Conservation (phyloP, 1,140 invertebrate genomes). For the Popillia japonica region DNA sequence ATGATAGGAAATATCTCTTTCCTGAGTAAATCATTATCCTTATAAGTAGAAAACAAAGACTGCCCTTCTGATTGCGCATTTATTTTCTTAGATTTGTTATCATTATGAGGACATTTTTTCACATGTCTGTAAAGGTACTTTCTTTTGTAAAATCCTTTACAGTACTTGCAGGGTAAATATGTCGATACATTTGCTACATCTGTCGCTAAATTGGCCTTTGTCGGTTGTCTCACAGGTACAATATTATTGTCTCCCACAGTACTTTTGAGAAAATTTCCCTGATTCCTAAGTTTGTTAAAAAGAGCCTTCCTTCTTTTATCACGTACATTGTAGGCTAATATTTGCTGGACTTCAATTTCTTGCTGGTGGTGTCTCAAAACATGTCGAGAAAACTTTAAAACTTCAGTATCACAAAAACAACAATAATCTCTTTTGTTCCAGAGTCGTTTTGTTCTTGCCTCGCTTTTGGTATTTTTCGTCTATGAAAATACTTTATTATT, state of each 20-base stretch:
- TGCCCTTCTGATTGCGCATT: not conserved
- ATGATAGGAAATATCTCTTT: conserved; percentile 36
- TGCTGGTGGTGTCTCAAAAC: too few relatives aligned
- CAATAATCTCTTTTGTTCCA: too few relatives aligned
- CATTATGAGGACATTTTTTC: not conserved
- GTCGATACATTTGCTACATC: not conserved
- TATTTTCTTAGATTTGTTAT: not conserved
- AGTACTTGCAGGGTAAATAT: conserved; percentile 17
- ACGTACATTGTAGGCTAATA: not conserved
- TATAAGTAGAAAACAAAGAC: not conserved
- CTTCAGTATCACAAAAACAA: too few relatives aligned
- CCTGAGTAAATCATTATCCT: not conserved
- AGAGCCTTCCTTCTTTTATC: not conserved
- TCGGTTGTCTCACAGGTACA: not conserved
- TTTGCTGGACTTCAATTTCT: too few relatives aligned
- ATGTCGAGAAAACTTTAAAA: too few relatives aligned
- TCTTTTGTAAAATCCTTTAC: conserved; percentile 30
- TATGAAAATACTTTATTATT: too few relatives aligned
- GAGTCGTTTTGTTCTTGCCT: too few relatives aligned
- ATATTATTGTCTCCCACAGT: not conserved
- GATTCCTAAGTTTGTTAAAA: conserved; percentile 32
- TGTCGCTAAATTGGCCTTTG: not conserved
- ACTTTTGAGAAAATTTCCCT: conserved; percentile 15
- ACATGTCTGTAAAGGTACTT: conserved; percentile 2
- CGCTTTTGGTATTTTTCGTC: too few relatives aligned